A percentile compares a stretch with the other conserved stretches of the same genome.
These are phyloP conservation scores for Hemibagrus wyckioides DNA, from an alignment of 2,113 vertebrate genomes.

Conservation along the genomic window DNA sequence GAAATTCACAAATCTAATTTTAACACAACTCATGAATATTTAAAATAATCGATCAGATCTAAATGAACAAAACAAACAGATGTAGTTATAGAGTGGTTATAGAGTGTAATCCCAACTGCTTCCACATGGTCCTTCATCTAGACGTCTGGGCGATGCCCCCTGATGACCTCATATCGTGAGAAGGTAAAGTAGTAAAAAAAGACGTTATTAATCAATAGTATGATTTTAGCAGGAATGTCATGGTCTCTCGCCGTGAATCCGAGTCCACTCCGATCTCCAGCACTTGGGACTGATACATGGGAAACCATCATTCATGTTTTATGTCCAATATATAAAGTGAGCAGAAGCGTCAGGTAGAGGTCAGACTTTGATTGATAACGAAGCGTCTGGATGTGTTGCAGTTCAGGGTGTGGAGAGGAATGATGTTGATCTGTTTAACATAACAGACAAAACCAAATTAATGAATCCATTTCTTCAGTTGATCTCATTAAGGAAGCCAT, in stretches of 20 bases:
- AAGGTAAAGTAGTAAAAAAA: not conserved
- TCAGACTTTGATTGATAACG: conserved; percentile 55
- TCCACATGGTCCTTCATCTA: not conserved
- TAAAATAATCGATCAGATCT: no score
- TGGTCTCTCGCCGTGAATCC: not conserved
- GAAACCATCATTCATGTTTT: conserved; percentile 27
- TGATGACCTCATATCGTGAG: not conserved
- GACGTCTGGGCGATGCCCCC: not conserved
- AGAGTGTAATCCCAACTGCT: not conserved
- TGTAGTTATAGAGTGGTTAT: not conserved
- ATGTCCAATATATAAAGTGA: conserved; percentile 41
- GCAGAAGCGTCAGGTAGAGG: conserved; percentile 55
- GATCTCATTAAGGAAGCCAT: not conserved
- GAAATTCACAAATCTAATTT: not conserved
- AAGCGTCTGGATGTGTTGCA: conserved; percentile 44
- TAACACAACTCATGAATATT: not conserved
- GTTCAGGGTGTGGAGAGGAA: conserved; percentile 35
- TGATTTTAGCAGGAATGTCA: not conserved
- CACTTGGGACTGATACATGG: not conserved
- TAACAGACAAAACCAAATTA: conserved; percentile 53
- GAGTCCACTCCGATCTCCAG: not conserved
- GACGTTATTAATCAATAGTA: not conserved
- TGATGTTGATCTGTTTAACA: conserved; percentile 46
- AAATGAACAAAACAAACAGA: not conserved
- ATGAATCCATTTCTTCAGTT: conserved; percentile 31